phyloP scores from a whole-genome alignment of 2,113 vertebrate species.

The Phainopepla nitens region DNA sequence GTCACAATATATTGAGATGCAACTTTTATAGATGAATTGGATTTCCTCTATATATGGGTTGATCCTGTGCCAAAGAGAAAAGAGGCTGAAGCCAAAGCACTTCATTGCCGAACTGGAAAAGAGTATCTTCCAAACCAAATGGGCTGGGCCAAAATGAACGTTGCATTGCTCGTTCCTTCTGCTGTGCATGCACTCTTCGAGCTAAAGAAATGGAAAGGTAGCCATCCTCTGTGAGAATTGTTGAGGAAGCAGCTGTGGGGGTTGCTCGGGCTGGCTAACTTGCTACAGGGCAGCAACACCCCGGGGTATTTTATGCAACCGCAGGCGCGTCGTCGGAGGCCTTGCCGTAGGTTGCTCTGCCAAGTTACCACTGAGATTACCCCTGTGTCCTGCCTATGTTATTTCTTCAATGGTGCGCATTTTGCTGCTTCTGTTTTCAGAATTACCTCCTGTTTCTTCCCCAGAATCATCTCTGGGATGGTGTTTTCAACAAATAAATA shows the following conservation, averaged over 20 bases:
- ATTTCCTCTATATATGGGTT: background rate
- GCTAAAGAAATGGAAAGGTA: background rate
- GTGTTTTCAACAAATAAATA: background rate
- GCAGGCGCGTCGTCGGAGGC: background rate
- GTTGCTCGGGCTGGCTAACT: fast-evolving
- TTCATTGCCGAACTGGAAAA: background rate
- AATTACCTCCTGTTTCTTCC: background rate
- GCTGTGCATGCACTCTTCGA: background rate
- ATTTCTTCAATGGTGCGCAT: fast-evolving
- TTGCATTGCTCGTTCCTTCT: background rate
- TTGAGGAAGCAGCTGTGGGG: background rate
- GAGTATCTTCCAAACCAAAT: background rate
- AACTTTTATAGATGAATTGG: background rate
- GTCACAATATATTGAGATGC: background rate
- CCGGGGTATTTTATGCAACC: fast-evolving
- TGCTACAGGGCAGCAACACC: background rate
- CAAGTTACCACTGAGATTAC: background rate
- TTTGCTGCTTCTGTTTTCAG: background rate
- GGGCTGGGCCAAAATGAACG: background rate
- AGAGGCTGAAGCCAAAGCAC: background rate
- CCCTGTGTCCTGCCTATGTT: fast-evolving
- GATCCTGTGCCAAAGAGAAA: background rate
- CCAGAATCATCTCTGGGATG: background rate
- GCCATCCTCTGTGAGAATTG: background rate
- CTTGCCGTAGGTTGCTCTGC: background rate